These are phyloP conservation scores for Magallana nippona DNA, from an alignment of 2,888 invertebrate genomes.

Conservation along the genomic window DNA sequence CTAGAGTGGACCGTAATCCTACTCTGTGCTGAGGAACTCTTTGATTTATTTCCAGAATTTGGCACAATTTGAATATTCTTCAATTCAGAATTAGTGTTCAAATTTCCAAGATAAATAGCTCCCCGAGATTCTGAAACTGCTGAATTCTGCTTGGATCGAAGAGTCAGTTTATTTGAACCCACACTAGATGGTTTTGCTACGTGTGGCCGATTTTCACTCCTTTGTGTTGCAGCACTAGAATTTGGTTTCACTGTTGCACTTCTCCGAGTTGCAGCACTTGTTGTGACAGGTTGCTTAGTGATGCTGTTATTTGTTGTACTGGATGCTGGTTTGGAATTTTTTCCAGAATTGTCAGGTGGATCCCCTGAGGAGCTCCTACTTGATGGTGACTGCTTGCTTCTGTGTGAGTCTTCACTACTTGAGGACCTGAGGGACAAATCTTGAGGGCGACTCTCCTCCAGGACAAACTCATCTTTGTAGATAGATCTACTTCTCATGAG, in stretches of 20 bases:
- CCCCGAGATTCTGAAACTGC: neutral
- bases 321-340: neutral
- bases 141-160: conserved; percentile 3
- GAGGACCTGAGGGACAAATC: conserved; percentile 66
- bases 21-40: conserved; percentile 27
- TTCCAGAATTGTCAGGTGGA: conserved; percentile 17
- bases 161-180: conserved; percentile 10
- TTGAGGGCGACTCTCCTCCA: conserved; percentile 74
- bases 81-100: neutral
- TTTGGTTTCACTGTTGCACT: neutral
- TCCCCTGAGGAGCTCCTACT: conserved; percentile 31
- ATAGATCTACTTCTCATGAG: conserved; percentile 67
- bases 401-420: conserved; percentile 58
- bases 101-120: conserved; percentile 6
- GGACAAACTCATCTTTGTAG: conserved; percentile 73
- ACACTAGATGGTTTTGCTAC: conserved; percentile 1
- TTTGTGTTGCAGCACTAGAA: neutral
- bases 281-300: neutral
- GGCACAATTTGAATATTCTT: neutral
- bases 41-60: conserved; percentile 16
- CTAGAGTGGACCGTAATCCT: conserved; percentile 38
- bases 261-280: neutral
- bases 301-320: neutral
- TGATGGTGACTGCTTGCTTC: conserved; percentile 37
- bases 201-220: neutral